Base-by-base conservation (phyloP, 1,140 invertebrate genomes). In the Campoletis sonorensis region DNA sequence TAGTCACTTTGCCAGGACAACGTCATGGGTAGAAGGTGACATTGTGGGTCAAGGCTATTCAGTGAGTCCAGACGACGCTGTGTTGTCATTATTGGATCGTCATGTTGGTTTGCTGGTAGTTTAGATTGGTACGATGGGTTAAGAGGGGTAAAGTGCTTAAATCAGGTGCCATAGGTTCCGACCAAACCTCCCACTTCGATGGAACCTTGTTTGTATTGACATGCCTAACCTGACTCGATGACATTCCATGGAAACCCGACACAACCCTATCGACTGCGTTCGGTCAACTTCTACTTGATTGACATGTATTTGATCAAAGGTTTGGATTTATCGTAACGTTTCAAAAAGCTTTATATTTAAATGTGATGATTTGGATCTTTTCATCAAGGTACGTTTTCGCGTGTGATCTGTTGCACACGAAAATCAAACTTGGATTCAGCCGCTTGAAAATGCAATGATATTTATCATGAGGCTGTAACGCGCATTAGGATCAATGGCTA, bases 401-500 rank as follows among this genome's bases (percentile, higher is more conserved):
- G 54, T 21, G 23, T 30, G 7, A 27, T 37, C 18, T 27, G n/a
- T n/a, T n/a, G 21, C 0, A 75, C 23, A 21, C 1, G 45, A 26
- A 49, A 26, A 4, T n/a, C 30, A 27, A 18, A 26, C 15, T 15
- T 13, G 0, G 54, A 18, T 77, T 54, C 54, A 58, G 54, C 21
- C 21, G 23, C 8, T 64, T 77, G 15, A 54, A 77, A 61, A 30
- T 76, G 58, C 73, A 51, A 77, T 77, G 73, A 61, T 77, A 77
- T 61, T 77, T 40, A 64, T 61, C 40, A 64, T 64, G n/a, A 77
- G 54, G 23, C 27, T n/a, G 18, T n/a, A 77, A 64, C 73, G 73
- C 61, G 61, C 30, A 77, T 77, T 77, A 77, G 54, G 73, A 77
- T 77, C 73, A 61, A 23, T 64, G 54, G 51, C 26, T 61, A 77